Base-by-base conservation (phyloP, 35 echinoderm and acorn worm genomes). In the Heliocidaris erythrogramma region DNA sequence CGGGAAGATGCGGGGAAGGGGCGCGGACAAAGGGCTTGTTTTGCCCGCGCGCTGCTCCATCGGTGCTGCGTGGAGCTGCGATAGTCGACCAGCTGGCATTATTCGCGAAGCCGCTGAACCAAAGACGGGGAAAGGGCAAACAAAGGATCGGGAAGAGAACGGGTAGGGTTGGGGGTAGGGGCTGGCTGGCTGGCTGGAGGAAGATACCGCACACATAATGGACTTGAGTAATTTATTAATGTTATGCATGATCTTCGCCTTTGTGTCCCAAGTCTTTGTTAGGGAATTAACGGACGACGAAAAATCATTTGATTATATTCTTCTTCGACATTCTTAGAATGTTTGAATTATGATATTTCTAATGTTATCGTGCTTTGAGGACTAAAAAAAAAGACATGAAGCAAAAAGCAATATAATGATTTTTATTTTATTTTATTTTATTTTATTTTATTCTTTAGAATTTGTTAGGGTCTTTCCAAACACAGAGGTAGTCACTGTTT, bases 241-340 rank as follows among this genome's bases (percentile, higher is more conserved):
- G 27, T 78, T 78, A 78, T 78, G 65, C 65, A 78, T 78, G 65
- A 78, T 78, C 65, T 78, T 78, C 65, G 65, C 27, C 65, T n/a
- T n/a, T 78, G 18, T 21, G 18, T 21, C 1, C 14, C 5, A 78
- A 78, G 65, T 27, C 65, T 78, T 78, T 78, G 65, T 78, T 78
- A 78, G 14, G 17, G 27, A 78, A 78, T 78, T 60, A 60, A 14
- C 59, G 13, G 18, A 5, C 13, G 59, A 60, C 12, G 59, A 60
- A 60, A 60, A 14, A 60, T 42, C 35, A 42, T 42, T 42, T 42
- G n/a, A 42, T 4, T 78, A 24, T n/a, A 78, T 78, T 21, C 17
- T 3, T 78, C 21, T 78, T 78, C 21, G 5, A 78, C 5, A 78
- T n/a, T 78, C 8, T 78, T 2, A 56, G 10, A 56, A 56, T 56